Conservation (phyloP, 2,797 vertebrate genomes). For the Cichlasoma orientale region DNA sequence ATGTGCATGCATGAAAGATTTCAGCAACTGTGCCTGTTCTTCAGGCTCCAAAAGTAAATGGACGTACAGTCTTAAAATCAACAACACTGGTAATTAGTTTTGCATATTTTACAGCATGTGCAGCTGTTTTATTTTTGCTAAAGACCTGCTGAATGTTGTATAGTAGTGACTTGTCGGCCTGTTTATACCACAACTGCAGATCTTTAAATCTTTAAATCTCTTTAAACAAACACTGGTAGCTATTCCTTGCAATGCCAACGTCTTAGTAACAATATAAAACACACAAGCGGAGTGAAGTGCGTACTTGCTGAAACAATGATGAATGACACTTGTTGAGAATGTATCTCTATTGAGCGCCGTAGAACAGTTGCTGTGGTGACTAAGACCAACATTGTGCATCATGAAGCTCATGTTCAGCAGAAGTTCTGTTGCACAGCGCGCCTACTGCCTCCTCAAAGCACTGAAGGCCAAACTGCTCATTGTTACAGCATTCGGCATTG, state of each 20-base stretch:
- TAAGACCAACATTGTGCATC: slow-evolving; percentile 65
- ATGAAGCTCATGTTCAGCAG: slow-evolving; percentile 62
- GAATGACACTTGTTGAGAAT: slow-evolving; percentile 37
- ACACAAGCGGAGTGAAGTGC: background rate
- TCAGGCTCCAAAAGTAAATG: background rate
- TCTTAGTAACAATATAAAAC: background rate
- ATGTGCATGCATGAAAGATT: background rate
- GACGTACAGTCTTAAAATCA: no score
- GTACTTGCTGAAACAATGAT: slow-evolving; percentile 21
- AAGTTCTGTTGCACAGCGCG: slow-evolving; percentile 46
- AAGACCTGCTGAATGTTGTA: background rate
- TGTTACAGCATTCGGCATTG: slow-evolving; percentile 30
- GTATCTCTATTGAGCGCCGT: slow-evolving; percentile 19
- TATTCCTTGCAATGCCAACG: background rate
- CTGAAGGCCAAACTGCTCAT: slow-evolving; percentile 78
- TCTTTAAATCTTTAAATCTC: background rate
- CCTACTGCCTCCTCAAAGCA: slow-evolving; percentile 70
- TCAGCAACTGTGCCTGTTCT: background rate
- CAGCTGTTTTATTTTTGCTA: background rate
- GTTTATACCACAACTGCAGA: background rate
- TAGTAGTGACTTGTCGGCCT: background rate
- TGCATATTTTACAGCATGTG: background rate
- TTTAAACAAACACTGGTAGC: background rate
- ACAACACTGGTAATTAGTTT: background rate
- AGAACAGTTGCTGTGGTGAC: slow-evolving; percentile 75